phyloP scores from a whole-genome alignment of 2,113 vertebrate genomes.

The Rissa tridactyla region DNA sequence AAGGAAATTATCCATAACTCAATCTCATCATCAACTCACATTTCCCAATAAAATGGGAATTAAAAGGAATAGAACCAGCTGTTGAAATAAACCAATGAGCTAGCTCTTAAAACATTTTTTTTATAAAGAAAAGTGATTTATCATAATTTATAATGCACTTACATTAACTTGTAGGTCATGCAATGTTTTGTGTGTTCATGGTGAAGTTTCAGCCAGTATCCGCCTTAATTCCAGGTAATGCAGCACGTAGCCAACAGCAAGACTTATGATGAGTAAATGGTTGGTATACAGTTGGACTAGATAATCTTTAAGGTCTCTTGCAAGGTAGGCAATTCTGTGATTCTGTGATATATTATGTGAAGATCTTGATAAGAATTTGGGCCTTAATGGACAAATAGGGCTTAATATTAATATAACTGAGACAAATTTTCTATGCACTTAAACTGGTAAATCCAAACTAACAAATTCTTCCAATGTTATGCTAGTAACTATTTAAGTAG shows the following conservation, averaged over 20 bases:
- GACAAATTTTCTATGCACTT: background rate
- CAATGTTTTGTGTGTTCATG: too few relatives aligned
- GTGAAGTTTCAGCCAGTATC: too few relatives aligned
- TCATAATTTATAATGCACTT: background rate
- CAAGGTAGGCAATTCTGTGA: too few relatives aligned
- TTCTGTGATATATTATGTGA: background rate
- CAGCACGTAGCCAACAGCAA: too few relatives aligned
- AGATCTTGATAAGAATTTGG: background rate
- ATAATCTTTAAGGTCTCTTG: too few relatives aligned
- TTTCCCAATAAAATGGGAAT: background rate
- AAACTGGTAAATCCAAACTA: background rate
- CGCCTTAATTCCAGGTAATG: too few relatives aligned
- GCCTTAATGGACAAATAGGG: background rate
- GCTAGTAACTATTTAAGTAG: background rate
- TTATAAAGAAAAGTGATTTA: background rate
- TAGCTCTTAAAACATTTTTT: background rate
- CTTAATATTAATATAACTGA: background rate
- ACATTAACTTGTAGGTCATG: background rate
- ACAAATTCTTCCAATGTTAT: background rate
- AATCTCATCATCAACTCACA: background rate
- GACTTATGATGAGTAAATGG: too few relatives aligned
- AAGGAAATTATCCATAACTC: background rate
- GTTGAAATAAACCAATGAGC: background rate
- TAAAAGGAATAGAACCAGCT: background rate
- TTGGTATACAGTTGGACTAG: too few relatives aligned